Percentiles rank a stretch among this genome's conserved stretches.
phyloP scores from a whole-genome alignment of 2,797 vertebrate genomes.

The Xenops minutus region DNA sequence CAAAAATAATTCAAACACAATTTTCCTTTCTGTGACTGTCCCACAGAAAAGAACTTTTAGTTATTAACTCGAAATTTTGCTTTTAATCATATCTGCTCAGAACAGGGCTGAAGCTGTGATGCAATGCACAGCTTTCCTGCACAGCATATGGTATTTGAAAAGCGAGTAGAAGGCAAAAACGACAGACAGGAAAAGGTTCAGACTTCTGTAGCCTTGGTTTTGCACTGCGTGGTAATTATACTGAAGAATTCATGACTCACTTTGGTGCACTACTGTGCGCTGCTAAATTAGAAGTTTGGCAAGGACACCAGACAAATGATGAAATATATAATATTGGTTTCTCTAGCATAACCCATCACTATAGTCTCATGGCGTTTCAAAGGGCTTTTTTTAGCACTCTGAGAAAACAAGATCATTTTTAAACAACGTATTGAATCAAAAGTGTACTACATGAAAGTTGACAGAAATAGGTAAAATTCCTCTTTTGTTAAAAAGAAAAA shows the following conservation, averaged over 20 bases:
- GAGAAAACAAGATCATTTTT: conserved; percentile 7
- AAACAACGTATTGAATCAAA: neutral
- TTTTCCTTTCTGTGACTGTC: neutral
- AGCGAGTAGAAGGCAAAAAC: neutral
- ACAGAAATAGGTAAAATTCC: neutral
- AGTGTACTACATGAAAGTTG: neutral
- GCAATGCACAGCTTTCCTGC: conserved; percentile 3
- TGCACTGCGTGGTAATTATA: conserved; percentile 62
- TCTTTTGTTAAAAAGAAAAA: neutral
- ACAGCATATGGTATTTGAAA: conserved; percentile 16
- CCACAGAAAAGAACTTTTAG: neutral
- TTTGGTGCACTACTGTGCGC: conserved; percentile 55
- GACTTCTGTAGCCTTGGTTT: conserved; percentile 57
- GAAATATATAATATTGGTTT: conserved; percentile 63
- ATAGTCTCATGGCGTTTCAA: neutral
- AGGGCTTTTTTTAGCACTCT: conserved; percentile 22
- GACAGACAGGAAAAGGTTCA: conserved; percentile 70
- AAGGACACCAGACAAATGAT: conserved; percentile 53
- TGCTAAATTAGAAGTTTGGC: conserved; percentile 67
- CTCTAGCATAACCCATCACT: conserved; percentile 24
- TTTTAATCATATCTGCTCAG: conserved; percentile 2
- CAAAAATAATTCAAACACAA: neutral
- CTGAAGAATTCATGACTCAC: conserved; percentile 72
- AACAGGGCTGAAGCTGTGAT: neutral
- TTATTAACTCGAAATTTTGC: neutral